phyloP scores from a whole-genome alignment of 2,113 vertebrate species.

The Paradoxurus hermaphroditus region DNA sequence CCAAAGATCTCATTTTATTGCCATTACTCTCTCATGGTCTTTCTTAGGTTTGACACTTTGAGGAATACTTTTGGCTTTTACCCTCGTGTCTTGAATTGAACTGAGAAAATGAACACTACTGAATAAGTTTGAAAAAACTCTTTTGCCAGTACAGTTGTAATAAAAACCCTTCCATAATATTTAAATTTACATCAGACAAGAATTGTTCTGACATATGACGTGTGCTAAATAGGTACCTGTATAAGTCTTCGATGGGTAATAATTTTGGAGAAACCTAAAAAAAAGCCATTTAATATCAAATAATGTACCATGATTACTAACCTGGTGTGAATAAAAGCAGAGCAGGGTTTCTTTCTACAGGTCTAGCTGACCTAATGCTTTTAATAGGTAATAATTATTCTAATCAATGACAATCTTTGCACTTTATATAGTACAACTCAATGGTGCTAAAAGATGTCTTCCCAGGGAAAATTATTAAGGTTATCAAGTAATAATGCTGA shows the following conservation, averaged over 20 bases:
- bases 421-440: background rate
- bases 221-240: background rate
- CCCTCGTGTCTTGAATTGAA: background rate
- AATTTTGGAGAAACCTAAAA: constrained; percentile 23
- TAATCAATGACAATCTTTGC: constrained; percentile 26
- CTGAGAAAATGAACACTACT: background rate
- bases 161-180: background rate
- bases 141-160: background rate
- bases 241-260: background rate
- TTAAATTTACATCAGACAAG: constrained; percentile 5
- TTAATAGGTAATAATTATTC: constrained; percentile 45
- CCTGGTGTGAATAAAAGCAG: background rate
- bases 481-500: background rate
- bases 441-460: background rate
- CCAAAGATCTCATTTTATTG: background rate
- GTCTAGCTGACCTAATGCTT: constrained; percentile 31
- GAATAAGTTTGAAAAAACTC: background rate
- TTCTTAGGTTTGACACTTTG: background rate
- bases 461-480: constrained; percentile 2
- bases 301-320: constrained; percentile 40
- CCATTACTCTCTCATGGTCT: background rate
- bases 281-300: constrained; percentile 39
- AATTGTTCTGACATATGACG: background rate
- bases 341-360: background rate
- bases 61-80: background rate